Evolutionary conservation across 1,140 invertebrate species (phyloP), one percentile per base, ranked within the genome.

Genomic region (Nephila pilipes): DNA sequence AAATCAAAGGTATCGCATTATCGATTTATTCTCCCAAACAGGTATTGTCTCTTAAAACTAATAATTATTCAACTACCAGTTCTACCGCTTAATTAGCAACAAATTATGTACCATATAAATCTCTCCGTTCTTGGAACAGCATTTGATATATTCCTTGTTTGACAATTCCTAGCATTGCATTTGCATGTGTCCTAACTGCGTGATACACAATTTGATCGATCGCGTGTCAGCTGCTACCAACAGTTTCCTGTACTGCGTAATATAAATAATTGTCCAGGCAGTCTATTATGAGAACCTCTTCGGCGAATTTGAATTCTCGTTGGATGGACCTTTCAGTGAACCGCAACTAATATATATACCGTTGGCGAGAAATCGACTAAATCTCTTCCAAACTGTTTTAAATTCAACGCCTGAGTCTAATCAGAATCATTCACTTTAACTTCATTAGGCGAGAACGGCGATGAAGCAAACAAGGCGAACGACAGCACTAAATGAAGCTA

Each of bases 341-440:
- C 29, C 85, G 36, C 85, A n/a, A 55, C 55, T 12, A 32, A 60
- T 36, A 88, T 54, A 22, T 32, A 57, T 16, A 79, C 87, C 55
- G 65, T 54, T 20, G 63, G 63, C n/a, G 63, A 79, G 87, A 89
- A 89, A 79, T 75, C 46, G 46, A 79, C 20, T 38, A 89, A 79
- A 89, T 75, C 65, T 63, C 46, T 25, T 55, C 38, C 46, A 89
- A 89, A 89, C 65, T 89, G 87, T 89, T 89, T 89, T 79, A 89
- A 89, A 89, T 79, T 89, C 87, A 29, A 79, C 29, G 87, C n/a
- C 87, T 55, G 63, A 25, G 87, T 55, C 65, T 75, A 32, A 89
- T 89, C 87, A 89, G 87, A 79, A 79, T 54, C 87, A 89, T 55
- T 89, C 87, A 75, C 38, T 55, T 75, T 75, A 89, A 89, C 87